phyloP scores from a whole-genome alignment of 2,113 vertebrate species.

The Helogale parvula region DNA sequence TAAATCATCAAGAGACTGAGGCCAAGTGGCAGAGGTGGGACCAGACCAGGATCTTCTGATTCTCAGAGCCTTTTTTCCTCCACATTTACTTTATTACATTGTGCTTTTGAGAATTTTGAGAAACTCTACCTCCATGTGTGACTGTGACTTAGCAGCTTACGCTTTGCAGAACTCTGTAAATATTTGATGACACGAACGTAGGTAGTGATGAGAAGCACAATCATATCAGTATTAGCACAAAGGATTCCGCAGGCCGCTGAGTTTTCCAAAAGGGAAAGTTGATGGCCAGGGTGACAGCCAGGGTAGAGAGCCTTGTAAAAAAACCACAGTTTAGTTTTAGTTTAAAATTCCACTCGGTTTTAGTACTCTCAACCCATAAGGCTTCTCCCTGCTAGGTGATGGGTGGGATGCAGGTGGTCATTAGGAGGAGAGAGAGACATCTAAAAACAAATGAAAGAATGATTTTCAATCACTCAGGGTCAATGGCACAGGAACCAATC shows the following conservation, averaged over 20 bases:
- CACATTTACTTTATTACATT: neutral
- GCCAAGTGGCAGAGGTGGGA: neutral
- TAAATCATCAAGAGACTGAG: neutral
- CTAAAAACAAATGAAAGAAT: slow-evolving; percentile 33
- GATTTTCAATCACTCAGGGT: neutral
- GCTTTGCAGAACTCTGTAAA: neutral
- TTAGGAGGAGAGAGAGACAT: neutral
- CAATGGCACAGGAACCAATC: neutral
- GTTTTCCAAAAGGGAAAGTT: neutral
- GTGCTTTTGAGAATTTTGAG: neutral
- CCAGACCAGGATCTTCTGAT: neutral
- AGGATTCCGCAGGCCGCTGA: neutral
- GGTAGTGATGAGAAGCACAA: neutral
- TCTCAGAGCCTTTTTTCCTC: neutral
- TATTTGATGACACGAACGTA: neutral
- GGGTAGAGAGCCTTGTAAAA: neutral
- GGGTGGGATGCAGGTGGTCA: neutral
- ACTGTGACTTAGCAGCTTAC: neutral
- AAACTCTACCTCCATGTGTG: too few species aligned
- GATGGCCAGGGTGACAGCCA: neutral
- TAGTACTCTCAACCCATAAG: neutral
- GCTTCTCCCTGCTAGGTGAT: slow-evolving; percentile 6
- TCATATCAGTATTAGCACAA: neutral
- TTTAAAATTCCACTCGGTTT: neutral
- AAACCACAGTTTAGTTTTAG: neutral